Evolutionary conservation across 1,140 invertebrate species (phyloP).

Genomic region (Brachystomella parvula): DNA sequence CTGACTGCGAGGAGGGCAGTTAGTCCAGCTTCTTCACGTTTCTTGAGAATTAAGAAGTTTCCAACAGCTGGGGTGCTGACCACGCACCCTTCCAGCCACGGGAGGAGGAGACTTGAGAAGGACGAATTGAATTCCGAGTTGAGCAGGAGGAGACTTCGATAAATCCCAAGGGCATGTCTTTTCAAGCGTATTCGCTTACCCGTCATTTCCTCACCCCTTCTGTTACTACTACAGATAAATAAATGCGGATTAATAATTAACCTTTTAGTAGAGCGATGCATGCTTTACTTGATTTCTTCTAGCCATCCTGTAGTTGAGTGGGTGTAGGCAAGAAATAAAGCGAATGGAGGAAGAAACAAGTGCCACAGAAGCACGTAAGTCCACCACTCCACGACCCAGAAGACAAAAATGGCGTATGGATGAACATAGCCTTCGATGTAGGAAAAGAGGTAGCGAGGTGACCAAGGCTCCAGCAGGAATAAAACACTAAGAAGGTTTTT

Average conservation of each 20-base stretch:
- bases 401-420: not conserved
- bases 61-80: not conserved
- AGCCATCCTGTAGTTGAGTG: not conserved
- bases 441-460: slow-evolving; percentile 1
- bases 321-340: not conserved
- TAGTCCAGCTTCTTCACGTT: not conserved
- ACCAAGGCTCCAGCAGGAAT: not conserved
- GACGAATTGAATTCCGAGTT: not conserved
- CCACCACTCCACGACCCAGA: slow-evolving; percentile 7
- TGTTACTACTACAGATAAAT: not conserved
- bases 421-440: not conserved
- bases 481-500: not conserved
- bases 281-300: slow-evolving; percentile 1
- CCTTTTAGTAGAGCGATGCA: not conserved
- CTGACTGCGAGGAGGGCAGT: not conserved
- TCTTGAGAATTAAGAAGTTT: not conserved
- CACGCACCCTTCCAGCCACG: not conserved
- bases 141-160: not conserved
- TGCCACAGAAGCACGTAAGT: slow-evolving; percentile 8
- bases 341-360: not conserved
- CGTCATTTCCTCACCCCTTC: not conserved
- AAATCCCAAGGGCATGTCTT: not conserved
- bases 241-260: not conserved
- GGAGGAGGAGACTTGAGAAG: not conserved
- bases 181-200: not conserved